A percentile compares a stretch with the other conserved stretches of the same genome.
phyloP scores from a whole-genome alignment of 2,113 vertebrate species.

The Tichodroma muraria region DNA sequence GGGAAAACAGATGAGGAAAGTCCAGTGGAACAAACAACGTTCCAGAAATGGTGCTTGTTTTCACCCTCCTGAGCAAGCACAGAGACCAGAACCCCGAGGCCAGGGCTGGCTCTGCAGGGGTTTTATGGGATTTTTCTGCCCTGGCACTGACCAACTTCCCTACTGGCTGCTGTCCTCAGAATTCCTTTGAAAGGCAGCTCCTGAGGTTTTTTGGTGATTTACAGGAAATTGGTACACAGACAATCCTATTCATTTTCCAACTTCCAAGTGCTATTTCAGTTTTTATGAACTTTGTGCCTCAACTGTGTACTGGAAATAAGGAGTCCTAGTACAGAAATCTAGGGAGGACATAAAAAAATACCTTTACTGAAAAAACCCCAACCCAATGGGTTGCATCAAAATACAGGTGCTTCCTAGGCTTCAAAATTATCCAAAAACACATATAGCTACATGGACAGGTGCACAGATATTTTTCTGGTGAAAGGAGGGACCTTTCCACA shows the following conservation, averaged over 20 bases:
- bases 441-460: neutral
- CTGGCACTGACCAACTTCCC: constrained; percentile 30
- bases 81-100: neutral
- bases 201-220: constrained; percentile 23
- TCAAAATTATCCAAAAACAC: neutral
- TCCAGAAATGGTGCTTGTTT: constrained; percentile 21
- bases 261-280: neutral
- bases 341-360: neutral
- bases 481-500: neutral
- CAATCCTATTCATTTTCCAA: neutral
- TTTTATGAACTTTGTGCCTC: neutral
- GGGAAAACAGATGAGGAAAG: constrained; percentile 34
- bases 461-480: neutral
- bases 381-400: neutral
- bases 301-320: neutral
- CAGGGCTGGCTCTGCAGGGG: neutral
- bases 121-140: neutral
- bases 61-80: constrained; percentile 1
- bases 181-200: constrained; percentile 24
- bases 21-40: constrained; percentile 16
- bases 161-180: constrained; percentile 37
- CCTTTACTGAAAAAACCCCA: neutral
- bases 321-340: neutral
- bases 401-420: neutral
- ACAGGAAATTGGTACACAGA: constrained; percentile 11